phyloP scores from a whole-genome alignment of 2,888 invertebrate species.

The Smittia aterrima region DNA sequence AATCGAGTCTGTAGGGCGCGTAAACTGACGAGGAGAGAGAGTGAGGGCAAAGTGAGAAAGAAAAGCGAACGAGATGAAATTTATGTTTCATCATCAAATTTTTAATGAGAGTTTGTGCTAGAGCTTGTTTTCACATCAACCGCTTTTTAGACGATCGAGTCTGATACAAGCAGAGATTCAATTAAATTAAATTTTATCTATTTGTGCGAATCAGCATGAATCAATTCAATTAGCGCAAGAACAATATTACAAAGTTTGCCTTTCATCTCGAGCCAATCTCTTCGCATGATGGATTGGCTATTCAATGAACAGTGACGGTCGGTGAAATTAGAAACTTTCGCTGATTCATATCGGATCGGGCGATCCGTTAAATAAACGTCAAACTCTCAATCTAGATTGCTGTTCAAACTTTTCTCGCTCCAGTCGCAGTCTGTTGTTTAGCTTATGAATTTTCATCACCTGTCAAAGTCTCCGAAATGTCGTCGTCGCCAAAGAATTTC shows the following conservation, averaged over 20 bases:
- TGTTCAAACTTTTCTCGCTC: no score
- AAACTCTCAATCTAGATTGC: no score
- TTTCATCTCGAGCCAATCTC: neutral
- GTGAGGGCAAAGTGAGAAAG: neutral
- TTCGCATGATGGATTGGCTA: no score
- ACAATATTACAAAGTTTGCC: neutral
- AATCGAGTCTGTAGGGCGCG: no score
- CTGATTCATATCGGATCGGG: no score
- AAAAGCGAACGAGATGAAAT: neutral
- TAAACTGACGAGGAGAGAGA: neutral
- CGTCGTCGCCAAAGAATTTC: neutral
- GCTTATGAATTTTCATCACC: constrained; percentile 29
- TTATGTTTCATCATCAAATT: constrained; percentile 32
- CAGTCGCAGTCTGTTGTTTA: neutral
- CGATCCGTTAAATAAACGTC: no score
- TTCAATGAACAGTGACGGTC: no score
- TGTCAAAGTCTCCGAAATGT: neutral
- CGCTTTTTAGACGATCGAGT: no score
- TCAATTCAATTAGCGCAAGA: constrained; percentile 16
- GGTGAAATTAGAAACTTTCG: no score
- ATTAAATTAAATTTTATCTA: constrained; percentile 32
- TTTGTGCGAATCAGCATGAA: constrained; percentile 17
- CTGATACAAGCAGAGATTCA: neutral
- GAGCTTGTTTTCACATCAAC: neutral
- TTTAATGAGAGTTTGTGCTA: constrained; percentile 27